phyloP scores from a whole-genome alignment of 2,113 vertebrate species.

The Chitala chitala region DNA sequence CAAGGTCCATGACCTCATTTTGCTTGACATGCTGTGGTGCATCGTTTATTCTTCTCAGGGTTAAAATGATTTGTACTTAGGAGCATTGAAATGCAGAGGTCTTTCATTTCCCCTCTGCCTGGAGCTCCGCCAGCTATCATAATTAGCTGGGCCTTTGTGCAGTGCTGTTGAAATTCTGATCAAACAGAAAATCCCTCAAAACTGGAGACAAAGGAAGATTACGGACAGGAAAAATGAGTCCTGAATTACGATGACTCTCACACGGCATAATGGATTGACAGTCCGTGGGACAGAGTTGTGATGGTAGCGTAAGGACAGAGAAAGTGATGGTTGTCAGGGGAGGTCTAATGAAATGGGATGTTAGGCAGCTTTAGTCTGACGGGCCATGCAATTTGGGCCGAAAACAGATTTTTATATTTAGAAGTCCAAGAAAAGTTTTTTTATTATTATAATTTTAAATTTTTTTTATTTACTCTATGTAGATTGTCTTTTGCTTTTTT shows the following conservation, averaged over 20 bases:
- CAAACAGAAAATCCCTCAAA: conserved; percentile 9
- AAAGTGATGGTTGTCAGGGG: not conserved
- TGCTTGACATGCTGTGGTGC: not conserved
- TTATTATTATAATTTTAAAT: not conserved
- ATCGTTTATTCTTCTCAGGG: conserved; percentile 7
- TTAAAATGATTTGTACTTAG: conserved; percentile 26
- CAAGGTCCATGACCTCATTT: conserved; percentile 15
- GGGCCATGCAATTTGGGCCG: conserved; percentile 12
- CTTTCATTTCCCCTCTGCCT: conserved; percentile 14
- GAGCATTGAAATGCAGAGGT: conserved; percentile 15
- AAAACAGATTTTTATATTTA: conserved; percentile 10
- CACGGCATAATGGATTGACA: conserved; percentile 5
- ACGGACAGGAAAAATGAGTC: not conserved
- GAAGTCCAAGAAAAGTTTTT: conserved; percentile 7
- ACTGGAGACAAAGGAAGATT: conserved; percentile 11
- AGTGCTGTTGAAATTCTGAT: conserved; percentile 12
- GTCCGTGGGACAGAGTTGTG: not conserved
- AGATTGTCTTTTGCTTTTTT: too few relatives aligned
- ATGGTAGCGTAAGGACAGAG: not conserved
- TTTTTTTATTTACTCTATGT: too few relatives aligned
- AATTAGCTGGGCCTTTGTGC: conserved; percentile 18
- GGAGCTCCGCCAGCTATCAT: not conserved
- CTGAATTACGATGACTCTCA: conserved; percentile 6
- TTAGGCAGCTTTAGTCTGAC: conserved; percentile 13
- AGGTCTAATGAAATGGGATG: conserved; percentile 5